Evolutionary conservation across 1,140 invertebrate genomes (phyloP), one percentile per base, ranked within the genome.

Genomic region (Dendroctonus ponderosae): DNA sequence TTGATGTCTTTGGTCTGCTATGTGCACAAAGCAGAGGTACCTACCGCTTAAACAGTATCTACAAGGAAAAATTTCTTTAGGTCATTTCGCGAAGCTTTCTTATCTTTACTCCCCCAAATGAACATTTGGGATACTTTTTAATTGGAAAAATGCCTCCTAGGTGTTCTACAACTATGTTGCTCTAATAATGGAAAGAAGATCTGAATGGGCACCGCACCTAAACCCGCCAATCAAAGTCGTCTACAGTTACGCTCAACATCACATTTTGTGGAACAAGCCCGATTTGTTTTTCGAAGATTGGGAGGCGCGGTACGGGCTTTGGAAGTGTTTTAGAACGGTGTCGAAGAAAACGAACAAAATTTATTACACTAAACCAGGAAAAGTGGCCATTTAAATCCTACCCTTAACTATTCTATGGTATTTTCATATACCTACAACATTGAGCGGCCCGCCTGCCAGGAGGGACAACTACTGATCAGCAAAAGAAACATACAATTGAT

Each of bases 231-330:
- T 87, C 9, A 77, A 81, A 66, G 71, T 76, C 1, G 70, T 71
- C 37, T 87, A 87, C 66, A 79, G 80, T 37, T 82, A 84, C 43
- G 81, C 81, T 0, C 74, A 80, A 6, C 81, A 85, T 70, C 82
- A 86, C 56, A 77, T 85, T 7, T 76, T 82, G 0, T 86, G 83
- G 83, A 81, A 85, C 68, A 85, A 87, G 48, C 80, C 83, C 0
- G 83, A 85, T 6, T 67, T 86, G 0, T 86, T 85, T 71, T 85
- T 86, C 39, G 79, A 85, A 37, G 84, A 87, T 69, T 86, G 85
- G 85, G 83, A 86, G 68, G 78, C 83, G 4, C 76, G 85, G 42
- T 86, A 84, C 60, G 85, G 83, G 5, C 70, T 87, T 4, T 86
- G 85, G 85, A 86, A 84, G 74, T 81, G 81, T 70, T 86, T 86